phyloP scores from a whole-genome alignment of 2,888 invertebrate species.

The Disparrhopalites patrizii region DNA sequence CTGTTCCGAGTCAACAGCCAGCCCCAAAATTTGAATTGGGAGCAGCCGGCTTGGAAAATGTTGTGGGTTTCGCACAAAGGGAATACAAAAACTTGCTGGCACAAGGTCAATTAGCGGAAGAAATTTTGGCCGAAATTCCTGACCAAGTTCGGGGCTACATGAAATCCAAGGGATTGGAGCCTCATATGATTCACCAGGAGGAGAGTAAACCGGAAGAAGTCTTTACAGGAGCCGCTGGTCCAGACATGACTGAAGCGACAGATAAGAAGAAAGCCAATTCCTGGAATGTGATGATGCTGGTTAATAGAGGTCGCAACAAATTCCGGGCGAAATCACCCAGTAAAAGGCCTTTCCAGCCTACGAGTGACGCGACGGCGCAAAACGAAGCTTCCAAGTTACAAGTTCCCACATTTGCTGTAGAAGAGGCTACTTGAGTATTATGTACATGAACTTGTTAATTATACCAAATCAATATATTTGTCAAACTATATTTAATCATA shows the following conservation, averaged over 20 bases:
- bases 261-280: background rate
- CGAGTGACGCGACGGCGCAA: too few species aligned
- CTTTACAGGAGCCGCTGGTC: slow-evolving; percentile 8
- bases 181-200: slow-evolving; percentile 49
- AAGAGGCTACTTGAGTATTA: too few species aligned
- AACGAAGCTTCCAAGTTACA: too few species aligned
- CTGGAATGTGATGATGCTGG: slow-evolving; percentile 21
- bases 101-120: slow-evolving; percentile 53
- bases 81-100: slow-evolving; percentile 31
- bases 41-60: background rate
- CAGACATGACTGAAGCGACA: background rate
- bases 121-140: slow-evolving; percentile 55
- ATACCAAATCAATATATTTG: too few species aligned
- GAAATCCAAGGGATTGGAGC: slow-evolving; percentile 54
- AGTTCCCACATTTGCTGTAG: too few species aligned
- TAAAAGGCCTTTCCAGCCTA: too few species aligned
- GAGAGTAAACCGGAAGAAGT: slow-evolving; percentile 8
- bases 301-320: slow-evolving; percentile 13
- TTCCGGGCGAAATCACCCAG: slow-evolving; percentile 12
- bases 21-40: background rate
- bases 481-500: too few species aligned
- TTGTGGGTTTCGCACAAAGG: background rate
- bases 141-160: slow-evolving; percentile 55
- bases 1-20: background rate
- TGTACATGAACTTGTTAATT: too few species aligned